Evolutionary conservation across 2,888 invertebrate genomes (phyloP), one percentile per base, ranked within the genome.

Genomic region (Dolomedes plantarius): DNA sequence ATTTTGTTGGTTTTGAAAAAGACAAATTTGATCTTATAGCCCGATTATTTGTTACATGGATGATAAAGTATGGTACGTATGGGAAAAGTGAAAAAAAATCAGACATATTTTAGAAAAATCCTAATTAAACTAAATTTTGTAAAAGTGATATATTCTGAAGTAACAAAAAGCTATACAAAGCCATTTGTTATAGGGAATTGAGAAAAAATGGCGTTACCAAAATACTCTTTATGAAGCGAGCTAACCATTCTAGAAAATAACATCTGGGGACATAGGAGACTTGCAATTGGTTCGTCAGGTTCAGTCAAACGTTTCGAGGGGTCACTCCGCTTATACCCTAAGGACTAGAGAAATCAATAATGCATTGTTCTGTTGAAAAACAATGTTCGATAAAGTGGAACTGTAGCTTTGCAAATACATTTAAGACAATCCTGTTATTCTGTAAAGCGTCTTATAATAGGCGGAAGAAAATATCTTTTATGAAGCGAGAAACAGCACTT

Each of bases 241-340:
- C 46, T 36, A 46, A 46, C 46, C 46, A 16, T 16, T 46, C 46
- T 13, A 16, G 46, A 46, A 46, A 46, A 36, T 36, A 46, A 46
- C 46, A 46, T 46, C 46, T 46, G 16, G 46, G 46, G 46, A 46
- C 16, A 46, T 46, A 46, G 46, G 16, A 46, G 46, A 2, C 13
- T 16, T 2, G 16, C 46, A 46, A 46, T 46, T 46, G 46, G 13
- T 16, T 46, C 46, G 46, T 46, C 46, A 46, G 46, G 16, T 46
- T 46, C 46, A 46, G 46, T 46, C 46, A 46, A 46, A 46, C 46
- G 46, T 46, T 46, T 46, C 46, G 46, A 46, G 46, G 16, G 46
- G 46, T 46, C 46, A 46, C 46, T 46, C 16, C 2, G 2, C 46
- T 6, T 2, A 46, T 16, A 46, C 46, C 46, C 46, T 16, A 2